A percentile compares a stretch with the other conserved stretches of the same genome.
Conservation (phyloP, 2,113 vertebrate genomes). For the Nannospalax galili region DNA sequence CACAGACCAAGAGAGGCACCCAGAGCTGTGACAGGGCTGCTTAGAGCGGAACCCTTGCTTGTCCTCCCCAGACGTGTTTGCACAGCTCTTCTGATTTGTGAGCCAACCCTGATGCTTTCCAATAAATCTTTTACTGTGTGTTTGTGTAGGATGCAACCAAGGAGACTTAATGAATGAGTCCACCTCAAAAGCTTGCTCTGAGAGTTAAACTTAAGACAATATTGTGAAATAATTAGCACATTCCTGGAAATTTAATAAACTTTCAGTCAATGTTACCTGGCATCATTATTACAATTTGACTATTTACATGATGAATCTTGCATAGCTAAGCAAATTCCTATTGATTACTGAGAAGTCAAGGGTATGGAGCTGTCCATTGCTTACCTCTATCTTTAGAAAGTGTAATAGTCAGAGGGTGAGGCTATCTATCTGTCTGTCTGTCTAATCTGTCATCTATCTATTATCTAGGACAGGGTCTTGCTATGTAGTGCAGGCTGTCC, state of each 20-base stretch:
- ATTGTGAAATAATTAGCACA: background rate
- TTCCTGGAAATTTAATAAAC: background rate
- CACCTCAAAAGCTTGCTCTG: background rate
- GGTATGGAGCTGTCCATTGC: background rate
- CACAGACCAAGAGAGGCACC: background rate
- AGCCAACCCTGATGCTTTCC: background rate
- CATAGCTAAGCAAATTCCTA: background rate
- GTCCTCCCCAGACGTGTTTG: background rate
- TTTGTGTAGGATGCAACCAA: background rate
- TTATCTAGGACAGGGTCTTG: background rate
- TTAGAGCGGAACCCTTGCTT: background rate
- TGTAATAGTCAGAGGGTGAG: background rate
- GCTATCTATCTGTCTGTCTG: background rate
- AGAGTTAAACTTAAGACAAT: slow-evolving; percentile 23
- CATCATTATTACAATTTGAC: background rate
- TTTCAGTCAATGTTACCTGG: background rate
- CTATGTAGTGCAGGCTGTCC: background rate
- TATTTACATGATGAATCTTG: background rate
- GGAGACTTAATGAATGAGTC: background rate
- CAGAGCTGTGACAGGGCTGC: background rate
- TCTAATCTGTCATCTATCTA: background rate
- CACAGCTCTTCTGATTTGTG: background rate
- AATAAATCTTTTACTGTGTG: background rate
- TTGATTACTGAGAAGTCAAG: slow-evolving; percentile 13
- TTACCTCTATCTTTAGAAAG: background rate